Conservation (phyloP, 2,888 invertebrate species). For the Synanthedon vespiformis region DNA sequence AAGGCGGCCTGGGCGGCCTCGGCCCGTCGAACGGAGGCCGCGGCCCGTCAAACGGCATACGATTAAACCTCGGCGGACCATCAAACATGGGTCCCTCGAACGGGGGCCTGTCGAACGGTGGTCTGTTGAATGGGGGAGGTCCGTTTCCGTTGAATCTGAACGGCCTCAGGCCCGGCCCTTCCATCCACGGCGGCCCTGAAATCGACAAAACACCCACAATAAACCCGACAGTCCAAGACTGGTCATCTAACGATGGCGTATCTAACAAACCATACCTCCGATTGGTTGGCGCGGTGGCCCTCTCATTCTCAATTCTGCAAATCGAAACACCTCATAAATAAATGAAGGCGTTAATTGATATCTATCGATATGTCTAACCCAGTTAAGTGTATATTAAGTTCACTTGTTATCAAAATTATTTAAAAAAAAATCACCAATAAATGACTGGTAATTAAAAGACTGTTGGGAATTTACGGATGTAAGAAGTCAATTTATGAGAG, state of each 20-base stretch:
- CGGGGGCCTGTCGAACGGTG: slow-evolving; percentile 34
- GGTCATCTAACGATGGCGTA: neutral
- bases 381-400: too few species aligned
- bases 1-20: slow-evolving; percentile 13
- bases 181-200: slow-evolving; percentile 58
- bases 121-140: slow-evolving; percentile 34
- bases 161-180: slow-evolving; percentile 35
- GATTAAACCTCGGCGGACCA: slow-evolving; percentile 30
- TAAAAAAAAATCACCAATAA: too few species aligned
- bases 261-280: slow-evolving; percentile 36
- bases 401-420: too few species aligned
- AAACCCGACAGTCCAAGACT: neutral
- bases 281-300: slow-evolving; percentile 49
- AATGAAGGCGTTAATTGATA: neutral
- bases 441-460: too few species aligned
- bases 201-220: slow-evolving; percentile 8
- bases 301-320: slow-evolving; percentile 63
- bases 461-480: too few species aligned
- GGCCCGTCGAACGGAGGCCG: slow-evolving; percentile 16
- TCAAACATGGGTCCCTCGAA: slow-evolving; percentile 34
- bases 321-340: slow-evolving; percentile 27
- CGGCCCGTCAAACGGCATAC: slow-evolving; percentile 32
- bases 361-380: too few species aligned
- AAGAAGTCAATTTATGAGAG: too few species aligned
- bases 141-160: slow-evolving; percentile 60